Conservation (phyloP, 1,140 invertebrate genomes). For the Magallana gigas region DNA sequence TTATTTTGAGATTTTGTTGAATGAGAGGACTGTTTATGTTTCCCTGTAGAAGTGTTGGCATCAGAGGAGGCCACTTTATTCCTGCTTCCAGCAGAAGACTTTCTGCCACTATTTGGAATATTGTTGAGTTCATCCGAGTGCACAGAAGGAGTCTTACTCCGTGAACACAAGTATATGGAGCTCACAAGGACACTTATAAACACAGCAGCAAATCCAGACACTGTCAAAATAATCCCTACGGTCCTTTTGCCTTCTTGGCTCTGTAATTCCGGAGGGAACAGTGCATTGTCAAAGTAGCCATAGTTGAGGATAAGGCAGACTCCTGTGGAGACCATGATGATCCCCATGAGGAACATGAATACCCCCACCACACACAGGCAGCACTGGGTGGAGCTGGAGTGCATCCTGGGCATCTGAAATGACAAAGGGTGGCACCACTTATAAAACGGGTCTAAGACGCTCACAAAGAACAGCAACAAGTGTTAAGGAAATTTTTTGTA, state of each 20-base stretch:
- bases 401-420: constrained; percentile 68
- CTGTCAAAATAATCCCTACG: constrained; percentile 67
- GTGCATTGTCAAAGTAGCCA: constrained; percentile 64
- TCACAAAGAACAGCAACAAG: no score
- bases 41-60: not conserved
- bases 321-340: constrained; percentile 69
- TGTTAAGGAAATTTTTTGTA: no score
- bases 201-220: constrained; percentile 44
- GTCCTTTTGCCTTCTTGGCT: constrained; percentile 69
- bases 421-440: not conserved
- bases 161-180: constrained; percentile 48
- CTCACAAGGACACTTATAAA: constrained; percentile 56
- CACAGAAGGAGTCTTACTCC: constrained; percentile 41
- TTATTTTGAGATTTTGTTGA: constrained; percentile 5
- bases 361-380: constrained; percentile 66
- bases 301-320: constrained; percentile 70
- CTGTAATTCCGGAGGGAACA: constrained; percentile 62
- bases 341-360: constrained; percentile 66
- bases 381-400: constrained; percentile 65
- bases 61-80: constrained; percentile 13
- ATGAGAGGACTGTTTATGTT: not conserved
- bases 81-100: constrained; percentile 43
- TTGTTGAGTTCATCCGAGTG: constrained; percentile 42
- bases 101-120: constrained; percentile 42
- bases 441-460: not conserved